Evolutionary conservation across 2,797 vertebrate genomes (phyloP).

Genomic region (Ctenochaetus hawaiiensis): DNA sequence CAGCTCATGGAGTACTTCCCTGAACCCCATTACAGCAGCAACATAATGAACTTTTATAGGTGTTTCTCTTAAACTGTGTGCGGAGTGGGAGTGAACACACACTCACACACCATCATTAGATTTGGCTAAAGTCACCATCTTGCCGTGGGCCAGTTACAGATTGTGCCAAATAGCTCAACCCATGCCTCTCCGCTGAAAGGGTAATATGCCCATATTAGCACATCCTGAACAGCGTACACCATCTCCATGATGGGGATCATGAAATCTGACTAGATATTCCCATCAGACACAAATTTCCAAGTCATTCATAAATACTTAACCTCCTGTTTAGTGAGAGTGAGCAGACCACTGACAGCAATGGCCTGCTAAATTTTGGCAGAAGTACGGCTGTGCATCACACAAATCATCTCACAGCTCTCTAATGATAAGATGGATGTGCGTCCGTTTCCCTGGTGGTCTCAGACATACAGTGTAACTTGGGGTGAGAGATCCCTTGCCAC

Average conservation of each 20-base stretch:
- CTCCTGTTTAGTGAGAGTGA: constrained; percentile 21
- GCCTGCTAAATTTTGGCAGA: constrained; percentile 17
- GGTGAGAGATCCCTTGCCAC: constrained; percentile 79
- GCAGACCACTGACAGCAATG: constrained; percentile 8
- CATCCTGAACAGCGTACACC: constrained; percentile 56
- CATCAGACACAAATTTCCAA: constrained; percentile 14
- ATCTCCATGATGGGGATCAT: constrained; percentile 32
- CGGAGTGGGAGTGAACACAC: constrained; percentile 74
- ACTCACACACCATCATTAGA: constrained; percentile 78
- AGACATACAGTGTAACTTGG: constrained; percentile 73
- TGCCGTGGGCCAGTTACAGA: constrained; percentile 57
- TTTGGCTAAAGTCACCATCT: constrained; percentile 71
- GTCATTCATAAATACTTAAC: constrained; percentile 28
- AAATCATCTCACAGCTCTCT: constrained; percentile 43
- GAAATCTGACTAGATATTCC: constrained; percentile 36
- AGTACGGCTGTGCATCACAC: constrained; percentile 30
- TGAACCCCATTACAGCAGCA: constrained; percentile 80
- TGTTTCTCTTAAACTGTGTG: constrained; percentile 81
- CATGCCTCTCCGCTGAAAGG: constrained; percentile 63
- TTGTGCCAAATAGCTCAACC: constrained; percentile 72
- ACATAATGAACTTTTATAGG: constrained; percentile 86
- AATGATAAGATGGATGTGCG: constrained; percentile 60
- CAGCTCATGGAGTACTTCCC: constrained; percentile 80
- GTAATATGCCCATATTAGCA: constrained; percentile 62
- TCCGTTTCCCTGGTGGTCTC: constrained; percentile 85